phyloP scores from a whole-genome alignment of 2,113 vertebrate genomes.

The Emydura subglobosa region DNA sequence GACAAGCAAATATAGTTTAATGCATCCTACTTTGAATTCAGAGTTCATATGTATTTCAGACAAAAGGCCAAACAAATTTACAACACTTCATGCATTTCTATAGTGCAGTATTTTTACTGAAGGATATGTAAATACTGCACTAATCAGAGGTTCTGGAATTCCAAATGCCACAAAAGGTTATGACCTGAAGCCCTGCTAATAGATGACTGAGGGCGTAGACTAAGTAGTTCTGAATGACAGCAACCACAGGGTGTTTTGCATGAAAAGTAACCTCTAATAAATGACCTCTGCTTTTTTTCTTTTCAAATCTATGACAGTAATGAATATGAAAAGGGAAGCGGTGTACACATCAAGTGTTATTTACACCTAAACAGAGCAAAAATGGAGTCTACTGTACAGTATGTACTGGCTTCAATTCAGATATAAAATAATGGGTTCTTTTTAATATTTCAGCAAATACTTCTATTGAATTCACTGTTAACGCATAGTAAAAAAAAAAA shows the following conservation, averaged over 20 bases:
- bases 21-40: slow-evolving; percentile 77
- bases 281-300: slow-evolving; percentile 92
- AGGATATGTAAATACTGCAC: slow-evolving; percentile 95
- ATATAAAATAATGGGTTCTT: neutral
- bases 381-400: neutral
- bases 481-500: neutral
- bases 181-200: slow-evolving; percentile 93
- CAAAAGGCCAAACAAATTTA: slow-evolving; percentile 95
- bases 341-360: slow-evolving; percentile 90
- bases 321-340: slow-evolving; percentile 89
- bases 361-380: slow-evolving; percentile 88
- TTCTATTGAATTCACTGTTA: slow-evolving; percentile 42
- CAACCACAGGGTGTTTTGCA: slow-evolving; percentile 91
- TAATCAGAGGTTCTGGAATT: slow-evolving; percentile 96
- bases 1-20: slow-evolving; percentile 74
- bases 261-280: slow-evolving; percentile 93
- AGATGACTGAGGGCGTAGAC: slow-evolving; percentile 83
- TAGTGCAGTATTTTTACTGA: slow-evolving; percentile 84
- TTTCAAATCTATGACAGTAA: slow-evolving; percentile 92
- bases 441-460: neutral
- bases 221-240: slow-evolving; percentile 88
- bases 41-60: slow-evolving; percentile 83
- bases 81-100: slow-evolving; percentile 90
- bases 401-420: slow-evolving; percentile 13
- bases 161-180: slow-evolving; percentile 93